Base-by-base conservation (phyloP, 2,888 invertebrate genomes). In the Xylota segnis region DNA sequence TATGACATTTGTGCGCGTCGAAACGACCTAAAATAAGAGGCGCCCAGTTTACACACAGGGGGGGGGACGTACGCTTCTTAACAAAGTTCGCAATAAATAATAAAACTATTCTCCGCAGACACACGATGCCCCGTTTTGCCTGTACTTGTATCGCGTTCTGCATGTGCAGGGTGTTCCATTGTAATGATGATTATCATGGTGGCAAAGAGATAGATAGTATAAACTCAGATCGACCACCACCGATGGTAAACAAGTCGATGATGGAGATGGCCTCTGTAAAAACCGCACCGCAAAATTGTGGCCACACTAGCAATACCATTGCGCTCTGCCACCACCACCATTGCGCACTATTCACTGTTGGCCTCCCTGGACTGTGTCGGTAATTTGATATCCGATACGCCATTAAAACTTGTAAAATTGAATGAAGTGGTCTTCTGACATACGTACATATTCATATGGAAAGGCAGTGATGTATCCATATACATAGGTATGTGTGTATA, bases 301-400 rank as follows among this genome's bases (percentile, higher is more conserved):
- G 86, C 86, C 87, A 77, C 83, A 79, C 54, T 27, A 63, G 78
- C 47, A 66, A 58, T 70, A 59, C 58, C 65, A 70, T 37, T 58
- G 34, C 18, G 56, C 61, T 50, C 74, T 74, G 72, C 74, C 45
- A 76, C 37, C 23, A 76, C 56, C 27, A n/a, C 72, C 72, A 76
- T 65, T 59, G 72, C 34, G 47, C 79, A 47, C 71, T 87, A 77
- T 77, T 87, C 79, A 47, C 71, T 87, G 79, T 77, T 87, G 88
- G 87, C 87, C 87, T 87, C 86, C 72, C 86, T 88, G 87, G 86
- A 83, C 83, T 88, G 88, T 83, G 87, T 87, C 84, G 87, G 88
- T 88, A 89, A 89, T 87, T 88, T 88, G 89, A 89, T 89, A 88
- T 87, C 88, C 88, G 88, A 88, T 89, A 89, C 88, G 89, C 89